phyloP scores from a whole-genome alignment of 1,140 invertebrate genomes.

The Chrysomallon squamiferum region DNA sequence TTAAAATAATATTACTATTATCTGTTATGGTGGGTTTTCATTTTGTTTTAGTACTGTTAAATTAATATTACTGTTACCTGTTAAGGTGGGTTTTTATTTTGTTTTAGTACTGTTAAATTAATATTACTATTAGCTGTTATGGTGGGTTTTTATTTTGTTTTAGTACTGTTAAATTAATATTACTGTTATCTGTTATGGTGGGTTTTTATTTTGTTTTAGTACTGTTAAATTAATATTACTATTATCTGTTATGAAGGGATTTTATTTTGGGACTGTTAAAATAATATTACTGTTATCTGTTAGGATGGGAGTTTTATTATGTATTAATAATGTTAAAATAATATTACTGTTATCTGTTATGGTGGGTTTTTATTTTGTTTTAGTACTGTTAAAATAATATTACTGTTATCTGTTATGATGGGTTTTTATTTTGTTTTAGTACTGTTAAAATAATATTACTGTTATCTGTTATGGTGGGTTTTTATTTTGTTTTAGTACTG shows the following conservation, averaged over 20 bases:
- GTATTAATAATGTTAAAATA: no score
- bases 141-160: conserved; percentile 8
- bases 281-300: no score
- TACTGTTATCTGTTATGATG: conserved; percentile 67
- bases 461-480: conserved; percentile 37
- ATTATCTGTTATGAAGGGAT: no score
- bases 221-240: no score
- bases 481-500: neutral
- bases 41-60: no score
- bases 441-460: conserved; percentile 40
- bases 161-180: no score
- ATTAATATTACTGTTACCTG: conserved; percentile 64
- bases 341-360: no score
- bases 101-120: conserved; percentile 48
- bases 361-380: no score
- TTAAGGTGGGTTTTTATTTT: conserved; percentile 61
- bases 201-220: neutral
- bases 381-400: conserved; percentile 40
- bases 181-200: conserved; percentile 36
- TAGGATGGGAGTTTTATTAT: no score
- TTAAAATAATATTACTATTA: no score
- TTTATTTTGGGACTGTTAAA: no score
- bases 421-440: conserved; percentile 52
- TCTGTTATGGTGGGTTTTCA: no score
- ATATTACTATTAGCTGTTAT: conserved; percentile 43